Base-by-base conservation (phyloP, 2,797 vertebrate species). In the Echiichthys vipera region DNA sequence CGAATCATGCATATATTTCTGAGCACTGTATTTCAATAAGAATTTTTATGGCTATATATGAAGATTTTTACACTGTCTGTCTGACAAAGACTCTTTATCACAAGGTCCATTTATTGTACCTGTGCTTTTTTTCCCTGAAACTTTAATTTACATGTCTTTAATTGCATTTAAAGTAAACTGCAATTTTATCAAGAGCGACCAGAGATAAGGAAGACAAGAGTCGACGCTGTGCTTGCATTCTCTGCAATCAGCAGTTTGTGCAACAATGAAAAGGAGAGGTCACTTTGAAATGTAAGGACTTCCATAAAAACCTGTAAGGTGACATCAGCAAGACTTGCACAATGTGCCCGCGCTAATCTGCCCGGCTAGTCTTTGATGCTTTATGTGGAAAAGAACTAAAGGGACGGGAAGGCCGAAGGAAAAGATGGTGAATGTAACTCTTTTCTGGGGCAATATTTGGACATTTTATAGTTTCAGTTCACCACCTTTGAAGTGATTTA, bases 201-300 rank as follows among this genome's bases (percentile, higher is more conserved):
- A 22, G 3, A 7, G 7, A 20, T 27, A 32, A 12, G 8, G 2
- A 46, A 30, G n/a, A 17, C 13, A 22, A 29, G 37, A 30, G 14
- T 34, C 22, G 29, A 14, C 0, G 3, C 20, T 40, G 20, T 29
- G 0, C 3, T 51, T 57, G 20, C 37, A 12, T 25, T 49, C 17
- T 39, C 2, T 62, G 5, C 24, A 25, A 12, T 74, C 34, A 15
- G 36, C 57, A 57, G 7, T 43, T 49, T 55, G 15, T 47, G 13
- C 12, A 63, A 71, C 64, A 55, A 43, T 50, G 7, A 74, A 74
- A 50, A 57, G 15, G 34, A 40, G 15, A 43, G 36, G 32, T 73
- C 39, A 66, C 69, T 63, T 74, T 66, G 11, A 83, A 47, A 49
- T 70, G 34, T 15, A 37, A 62, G 55, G 59, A 47, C 46, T 39